phyloP scores from a whole-genome alignment of 2,113 vertebrate genomes.

The Anarhynchus alexandrinus region DNA sequence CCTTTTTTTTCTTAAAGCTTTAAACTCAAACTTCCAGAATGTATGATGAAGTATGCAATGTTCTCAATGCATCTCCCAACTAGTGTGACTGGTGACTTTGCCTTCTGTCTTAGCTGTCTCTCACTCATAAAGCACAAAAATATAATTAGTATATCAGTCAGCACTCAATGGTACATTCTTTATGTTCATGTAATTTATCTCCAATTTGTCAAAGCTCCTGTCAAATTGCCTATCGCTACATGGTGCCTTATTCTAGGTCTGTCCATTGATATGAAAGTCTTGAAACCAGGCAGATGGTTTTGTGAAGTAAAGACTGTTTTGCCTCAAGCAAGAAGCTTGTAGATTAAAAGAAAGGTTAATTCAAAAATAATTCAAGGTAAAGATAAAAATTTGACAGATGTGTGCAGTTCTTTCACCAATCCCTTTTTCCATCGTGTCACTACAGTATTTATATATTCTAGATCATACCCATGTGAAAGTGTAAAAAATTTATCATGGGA shows the following conservation, averaged over 20 bases:
- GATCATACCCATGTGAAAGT: not conserved
- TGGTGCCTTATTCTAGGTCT: slow-evolving; percentile 21
- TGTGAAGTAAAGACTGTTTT: slow-evolving; percentile 54
- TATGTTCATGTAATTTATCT: slow-evolving; percentile 48
- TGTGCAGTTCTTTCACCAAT: not conserved
- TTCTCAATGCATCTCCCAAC: not conserved
- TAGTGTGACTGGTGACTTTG: not conserved
- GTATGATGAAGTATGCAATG: not conserved
- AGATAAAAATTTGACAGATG: slow-evolving; percentile 60
- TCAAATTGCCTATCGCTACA: not conserved
- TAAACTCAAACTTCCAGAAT: not conserved
- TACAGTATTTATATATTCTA: slow-evolving; percentile 1
- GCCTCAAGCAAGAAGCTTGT: slow-evolving; percentile 52
- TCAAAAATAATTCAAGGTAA: slow-evolving; percentile 66
- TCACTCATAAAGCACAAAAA: slow-evolving; percentile 6
- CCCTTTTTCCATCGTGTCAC: not conserved
- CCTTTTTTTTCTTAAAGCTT: not conserved
- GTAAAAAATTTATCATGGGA: slow-evolving; percentile 30
- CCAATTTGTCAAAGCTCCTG: slow-evolving; percentile 34
- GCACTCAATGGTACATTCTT: slow-evolving; percentile 15
- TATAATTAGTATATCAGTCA: slow-evolving; percentile 43
- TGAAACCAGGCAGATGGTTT: slow-evolving; percentile 63
- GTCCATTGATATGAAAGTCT: slow-evolving; percentile 50
- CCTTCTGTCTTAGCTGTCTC: not conserved
- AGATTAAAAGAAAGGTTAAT: slow-evolving; percentile 69